Conservation (phyloP, 2,113 vertebrate species). For the Smithornis capensis region DNA sequence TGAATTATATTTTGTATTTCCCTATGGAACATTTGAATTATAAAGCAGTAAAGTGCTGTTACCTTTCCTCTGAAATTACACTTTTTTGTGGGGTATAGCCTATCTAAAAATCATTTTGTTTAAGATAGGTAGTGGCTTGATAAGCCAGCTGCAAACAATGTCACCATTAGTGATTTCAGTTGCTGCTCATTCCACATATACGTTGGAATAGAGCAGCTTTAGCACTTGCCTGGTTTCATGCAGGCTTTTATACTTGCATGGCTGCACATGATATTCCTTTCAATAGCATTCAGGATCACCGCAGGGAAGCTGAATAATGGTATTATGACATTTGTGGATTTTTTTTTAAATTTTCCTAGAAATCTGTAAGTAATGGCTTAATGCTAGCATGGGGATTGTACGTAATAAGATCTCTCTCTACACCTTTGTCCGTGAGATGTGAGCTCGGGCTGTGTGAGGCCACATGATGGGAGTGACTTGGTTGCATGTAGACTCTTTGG, state of each 20-base stretch:
- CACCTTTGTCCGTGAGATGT: not conserved
- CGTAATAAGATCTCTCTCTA: not conserved
- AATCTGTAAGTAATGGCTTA: not conserved
- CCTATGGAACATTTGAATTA: fast-evolving
- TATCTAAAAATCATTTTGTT: not conserved
- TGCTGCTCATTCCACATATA: not conserved
- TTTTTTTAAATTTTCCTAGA: not conserved
- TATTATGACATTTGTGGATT: not conserved
- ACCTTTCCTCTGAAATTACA: not conserved
- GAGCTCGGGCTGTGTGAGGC: not conserved
- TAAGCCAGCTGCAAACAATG: not conserved
- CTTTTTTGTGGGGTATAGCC: not conserved
- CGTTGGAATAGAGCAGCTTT: not conserved
- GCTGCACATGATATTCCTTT: not conserved
- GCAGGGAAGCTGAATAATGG: not conserved
- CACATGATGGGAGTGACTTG: not conserved
- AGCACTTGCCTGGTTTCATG: not conserved
- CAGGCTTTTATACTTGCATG: not conserved
- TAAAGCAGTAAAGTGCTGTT: not conserved
- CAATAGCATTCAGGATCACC: not conserved
- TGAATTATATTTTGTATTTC: not conserved
- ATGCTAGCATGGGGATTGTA: not conserved
- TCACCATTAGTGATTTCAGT: not conserved
- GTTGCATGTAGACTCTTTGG: not conserved
- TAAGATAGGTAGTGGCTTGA: not conserved